Conservation (phyloP, 2,113 vertebrate species). For the Oncorhynchus clarkii region DNA sequence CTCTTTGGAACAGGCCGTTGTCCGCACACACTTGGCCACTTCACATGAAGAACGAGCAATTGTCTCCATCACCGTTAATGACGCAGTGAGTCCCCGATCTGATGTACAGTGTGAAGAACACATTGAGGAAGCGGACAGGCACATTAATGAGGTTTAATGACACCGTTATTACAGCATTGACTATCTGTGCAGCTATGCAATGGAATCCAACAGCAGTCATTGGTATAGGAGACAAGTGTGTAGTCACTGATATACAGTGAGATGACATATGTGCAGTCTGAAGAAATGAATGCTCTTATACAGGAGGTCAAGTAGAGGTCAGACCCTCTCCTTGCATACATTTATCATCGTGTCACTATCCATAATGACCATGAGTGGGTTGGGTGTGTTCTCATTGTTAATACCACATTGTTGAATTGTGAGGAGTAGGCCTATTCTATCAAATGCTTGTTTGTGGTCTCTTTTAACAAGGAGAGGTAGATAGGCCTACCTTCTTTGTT, state of each 20-base stretch:
- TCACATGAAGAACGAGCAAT: constrained; percentile 58
- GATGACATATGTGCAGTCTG: neutral
- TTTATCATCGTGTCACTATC: neutral
- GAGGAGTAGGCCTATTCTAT: too few species aligned
- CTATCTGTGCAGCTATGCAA: neutral
- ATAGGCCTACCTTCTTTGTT: too few species aligned
- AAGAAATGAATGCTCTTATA: neutral
- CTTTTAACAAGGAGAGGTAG: too few species aligned
- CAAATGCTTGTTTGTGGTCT: too few species aligned
- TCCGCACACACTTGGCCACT: constrained; percentile 42
- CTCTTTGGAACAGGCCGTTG: constrained; percentile 33
- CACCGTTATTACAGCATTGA: constrained; percentile 23
- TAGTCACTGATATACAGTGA: neutral
- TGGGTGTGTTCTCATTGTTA: neutral
- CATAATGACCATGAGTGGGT: neutral
- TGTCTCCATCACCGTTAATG: constrained; percentile 58
- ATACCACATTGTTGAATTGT: too few species aligned
- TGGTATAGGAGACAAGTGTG: neutral
- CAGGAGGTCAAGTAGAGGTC: neutral
- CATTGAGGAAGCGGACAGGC: constrained; percentile 27
- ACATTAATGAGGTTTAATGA: constrained; percentile 32
- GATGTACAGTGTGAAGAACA: constrained; percentile 33
- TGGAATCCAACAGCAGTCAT: too few species aligned
- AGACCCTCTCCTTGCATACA: neutral
- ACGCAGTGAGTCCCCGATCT: constrained; percentile 41